Conservation (phyloP, 2,113 vertebrate genomes). For the Cavia aperea region DNA sequence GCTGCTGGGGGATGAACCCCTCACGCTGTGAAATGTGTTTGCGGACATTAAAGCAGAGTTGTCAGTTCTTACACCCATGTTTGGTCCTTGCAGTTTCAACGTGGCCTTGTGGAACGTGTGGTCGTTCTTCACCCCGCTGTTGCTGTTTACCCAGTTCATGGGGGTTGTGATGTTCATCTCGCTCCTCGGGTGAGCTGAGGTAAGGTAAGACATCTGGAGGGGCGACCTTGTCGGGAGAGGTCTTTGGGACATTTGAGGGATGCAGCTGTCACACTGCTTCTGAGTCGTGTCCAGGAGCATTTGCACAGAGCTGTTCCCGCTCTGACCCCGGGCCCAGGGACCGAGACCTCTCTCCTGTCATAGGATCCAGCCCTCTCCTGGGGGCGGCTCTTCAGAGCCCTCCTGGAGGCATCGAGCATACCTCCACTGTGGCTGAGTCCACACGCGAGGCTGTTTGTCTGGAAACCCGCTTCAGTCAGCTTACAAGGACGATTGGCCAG, state of each 20-base stretch:
- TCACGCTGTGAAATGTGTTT: rapidly evolving
- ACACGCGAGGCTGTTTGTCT: neutral
- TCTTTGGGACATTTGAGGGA: neutral
- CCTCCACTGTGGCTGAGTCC: neutral
- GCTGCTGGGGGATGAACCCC: neutral
- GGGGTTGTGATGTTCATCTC: constrained; percentile 94
- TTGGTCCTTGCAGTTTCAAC: constrained; percentile 84
- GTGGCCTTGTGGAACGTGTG: constrained; percentile 92
- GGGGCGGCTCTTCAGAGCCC: neutral
- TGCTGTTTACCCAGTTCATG: constrained; percentile 97
- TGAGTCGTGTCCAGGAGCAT: neutral
- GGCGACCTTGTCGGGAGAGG: neutral
- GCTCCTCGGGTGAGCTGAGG: constrained; percentile 85
- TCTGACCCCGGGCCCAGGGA: rapidly evolving
- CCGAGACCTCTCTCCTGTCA: neutral
- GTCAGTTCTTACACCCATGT: neutral
- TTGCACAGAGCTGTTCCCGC: neutral
- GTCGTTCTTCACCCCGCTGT: constrained; percentile 91
- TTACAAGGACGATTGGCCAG: rapidly evolving
- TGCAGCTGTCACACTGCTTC: rapidly evolving
- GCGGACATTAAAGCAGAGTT: rapidly evolving
- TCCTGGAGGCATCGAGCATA: rapidly evolving
- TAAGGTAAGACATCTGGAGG: constrained; percentile 75
- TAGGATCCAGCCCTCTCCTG: no score
- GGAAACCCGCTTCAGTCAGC: rapidly evolving